These are phyloP conservation scores for Listronotus oregonensis DNA, from an alignment of 1,140 invertebrate species.

Conservation along the genomic window DNA sequence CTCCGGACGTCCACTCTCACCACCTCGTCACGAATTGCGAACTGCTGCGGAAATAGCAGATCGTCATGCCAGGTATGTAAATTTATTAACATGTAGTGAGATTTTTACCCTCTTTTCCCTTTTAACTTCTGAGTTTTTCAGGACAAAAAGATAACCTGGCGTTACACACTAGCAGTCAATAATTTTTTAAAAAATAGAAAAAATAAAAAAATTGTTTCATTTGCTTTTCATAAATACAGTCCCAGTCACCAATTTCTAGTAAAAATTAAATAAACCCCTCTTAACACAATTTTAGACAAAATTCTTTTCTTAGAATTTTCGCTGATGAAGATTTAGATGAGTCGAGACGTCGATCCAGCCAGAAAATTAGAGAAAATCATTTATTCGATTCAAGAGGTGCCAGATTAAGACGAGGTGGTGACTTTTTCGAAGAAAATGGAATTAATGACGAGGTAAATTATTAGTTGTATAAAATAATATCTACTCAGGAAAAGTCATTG, in stretches of 20 bases:
- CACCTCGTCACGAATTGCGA: conserved; percentile 52
- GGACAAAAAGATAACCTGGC: too few relatives aligned
- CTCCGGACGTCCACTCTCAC: conserved; percentile 59
- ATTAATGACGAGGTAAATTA: conserved; percentile 51
- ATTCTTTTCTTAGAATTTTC: conserved; percentile 50
- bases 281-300: too few relatives aligned
- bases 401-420: conserved; percentile 39
- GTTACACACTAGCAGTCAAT: too few relatives aligned
- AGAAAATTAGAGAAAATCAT: conserved; percentile 48
- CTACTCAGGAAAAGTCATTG: conserved; percentile 4
- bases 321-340: conserved; percentile 58
- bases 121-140: too few relatives aligned
- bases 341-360: conserved; percentile 49
- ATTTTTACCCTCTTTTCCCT: too few relatives aligned
- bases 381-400: conserved; percentile 50
- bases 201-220: too few relatives aligned
- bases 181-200: too few relatives aligned
- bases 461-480: neutral
- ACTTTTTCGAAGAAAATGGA: conserved; percentile 48
- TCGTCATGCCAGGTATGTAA: conserved; percentile 54
- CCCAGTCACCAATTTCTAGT: too few relatives aligned
- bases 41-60: conserved; percentile 56
- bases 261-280: too few relatives aligned
- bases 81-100: too few relatives aligned
- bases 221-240: too few relatives aligned